Conservation (phyloP, 2,888 invertebrate species). For the Sphaerophoria rueppellii region DNA sequence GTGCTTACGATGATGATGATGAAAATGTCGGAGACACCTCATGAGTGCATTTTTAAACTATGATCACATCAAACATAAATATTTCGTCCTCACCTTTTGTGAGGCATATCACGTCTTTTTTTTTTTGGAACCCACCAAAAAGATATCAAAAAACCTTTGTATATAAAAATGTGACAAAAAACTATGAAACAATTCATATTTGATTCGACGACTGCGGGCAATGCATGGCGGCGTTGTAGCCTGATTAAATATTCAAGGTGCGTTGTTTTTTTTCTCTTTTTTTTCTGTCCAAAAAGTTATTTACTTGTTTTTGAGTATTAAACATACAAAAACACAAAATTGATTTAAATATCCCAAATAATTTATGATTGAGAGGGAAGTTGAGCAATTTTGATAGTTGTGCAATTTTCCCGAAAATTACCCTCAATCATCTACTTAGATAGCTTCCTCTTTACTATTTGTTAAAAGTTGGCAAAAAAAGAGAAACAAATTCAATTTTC, state of each 20-base stretch:
- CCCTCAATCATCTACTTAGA: slow-evolving; percentile 39
- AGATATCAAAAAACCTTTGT: slow-evolving; percentile 39
- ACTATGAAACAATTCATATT: slow-evolving; percentile 73
- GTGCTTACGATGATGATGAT: slow-evolving; percentile 29
- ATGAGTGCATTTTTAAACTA: slow-evolving; percentile 73
- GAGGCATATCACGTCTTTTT: slow-evolving; percentile 70
- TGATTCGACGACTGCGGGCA: slow-evolving; percentile 34
- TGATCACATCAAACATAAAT: slow-evolving; percentile 67
- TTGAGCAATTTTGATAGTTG: background rate
- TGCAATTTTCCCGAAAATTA: background rate
- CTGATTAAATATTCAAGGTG: slow-evolving; percentile 66
- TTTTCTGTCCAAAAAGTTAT: background rate
- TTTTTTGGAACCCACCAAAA: slow-evolving; percentile 53
- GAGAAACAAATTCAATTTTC: slow-evolving; percentile 8
- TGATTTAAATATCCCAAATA: background rate
- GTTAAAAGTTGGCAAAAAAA: too few relatives aligned
- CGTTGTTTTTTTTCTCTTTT: slow-evolving; percentile 40
- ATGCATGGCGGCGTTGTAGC: slow-evolving; percentile 29
- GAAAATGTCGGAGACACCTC: slow-evolving; percentile 66
- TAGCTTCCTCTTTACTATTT: slow-evolving; percentile 20
- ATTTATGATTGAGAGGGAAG: background rate
- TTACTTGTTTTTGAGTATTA: slow-evolving; percentile 2
- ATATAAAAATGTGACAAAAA: slow-evolving; percentile 54
- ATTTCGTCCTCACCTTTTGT: slow-evolving; percentile 63
- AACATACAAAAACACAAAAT: background rate